Base-by-base conservation (phyloP, 2,888 invertebrate species). In the Ectemnius cavifrons region DNA sequence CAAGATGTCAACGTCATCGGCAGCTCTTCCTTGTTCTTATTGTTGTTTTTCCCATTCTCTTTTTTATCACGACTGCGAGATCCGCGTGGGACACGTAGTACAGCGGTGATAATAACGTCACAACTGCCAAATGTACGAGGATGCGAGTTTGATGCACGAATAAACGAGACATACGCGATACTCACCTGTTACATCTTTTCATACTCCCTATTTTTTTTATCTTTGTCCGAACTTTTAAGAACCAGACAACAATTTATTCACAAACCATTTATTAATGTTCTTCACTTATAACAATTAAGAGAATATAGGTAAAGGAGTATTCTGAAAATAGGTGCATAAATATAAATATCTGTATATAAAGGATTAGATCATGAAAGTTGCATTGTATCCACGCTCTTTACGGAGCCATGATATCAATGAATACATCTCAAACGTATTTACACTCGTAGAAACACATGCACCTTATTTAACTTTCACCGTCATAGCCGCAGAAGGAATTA, bases 81-180 rank as follows among this genome's bases (percentile, higher is more conserved):
- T 80, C 81, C 78, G 83, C 79, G 71, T 77, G 61, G 74, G 52
- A 73, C 65, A 64, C 69, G 70, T 67, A 73, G 68, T 65, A 52
- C 61, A 79, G 72, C 66, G 76, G 75, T 63, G 62, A 69, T 79
- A 73, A 73, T 73, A 73, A 78, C 73, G 68, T 73, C 78, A 77
- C 71, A 73, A 75, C 68, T 82, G 76, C 77, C 85, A 82, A 79
- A 86, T 89, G 88, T 89, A 89, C 81, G 83, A 81, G 73, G 73
- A 86, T 82, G 82, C 80, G 79, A 86, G 75, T 85, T 87, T 84
- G 83, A 84, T 83, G 87, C 83, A 86, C 85, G 79, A 89, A 89
- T 89, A 88, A 89, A 89, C 37, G 84, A 83, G 73, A 87, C 84
- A 76, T 85, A 88, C 87, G 87, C 84, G 75, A 72, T 75, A 73